These are phyloP conservation scores for Dendrocopos noguchii DNA, from an alignment of 2,113 vertebrate species.

Conservation along the genomic window DNA sequence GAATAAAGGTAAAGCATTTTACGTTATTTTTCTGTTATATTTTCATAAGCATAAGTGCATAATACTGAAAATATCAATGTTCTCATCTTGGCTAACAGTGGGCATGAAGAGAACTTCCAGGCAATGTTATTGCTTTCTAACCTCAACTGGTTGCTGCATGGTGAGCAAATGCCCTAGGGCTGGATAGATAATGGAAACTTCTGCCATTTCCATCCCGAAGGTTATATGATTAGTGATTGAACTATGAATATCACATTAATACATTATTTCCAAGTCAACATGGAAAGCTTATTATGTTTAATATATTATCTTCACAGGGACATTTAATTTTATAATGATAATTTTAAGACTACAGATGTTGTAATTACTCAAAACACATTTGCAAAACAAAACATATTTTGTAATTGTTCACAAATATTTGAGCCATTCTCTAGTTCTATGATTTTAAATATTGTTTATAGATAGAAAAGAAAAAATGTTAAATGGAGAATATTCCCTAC, in stretches of 20 bases:
- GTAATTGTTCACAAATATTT: background rate
- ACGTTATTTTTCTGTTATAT: background rate
- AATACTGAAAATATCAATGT: background rate
- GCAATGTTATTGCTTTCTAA: background rate
- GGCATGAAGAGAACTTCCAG: background rate
- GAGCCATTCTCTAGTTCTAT: no score
- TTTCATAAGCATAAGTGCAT: background rate
- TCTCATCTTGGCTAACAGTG: fast-evolving
- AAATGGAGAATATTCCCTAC: background rate
- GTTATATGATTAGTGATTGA: background rate
- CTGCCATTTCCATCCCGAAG: background rate
- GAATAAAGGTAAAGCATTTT: background rate
- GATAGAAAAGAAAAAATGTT: background rate
- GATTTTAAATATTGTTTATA: background rate
- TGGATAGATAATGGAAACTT: background rate
- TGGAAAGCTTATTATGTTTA: background rate
- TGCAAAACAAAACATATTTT: background rate
- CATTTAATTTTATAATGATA: background rate
- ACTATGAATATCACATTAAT: background rate
- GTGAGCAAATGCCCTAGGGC: background rate
- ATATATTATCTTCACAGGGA: background rate
- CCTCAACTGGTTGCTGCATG: background rate
- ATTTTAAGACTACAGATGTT: background rate
- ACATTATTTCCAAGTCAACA: background rate
- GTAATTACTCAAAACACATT: background rate